Evolutionary conservation across 2,888 invertebrate genomes (phyloP).

Genomic region (Drosophila longiperda): DNA sequence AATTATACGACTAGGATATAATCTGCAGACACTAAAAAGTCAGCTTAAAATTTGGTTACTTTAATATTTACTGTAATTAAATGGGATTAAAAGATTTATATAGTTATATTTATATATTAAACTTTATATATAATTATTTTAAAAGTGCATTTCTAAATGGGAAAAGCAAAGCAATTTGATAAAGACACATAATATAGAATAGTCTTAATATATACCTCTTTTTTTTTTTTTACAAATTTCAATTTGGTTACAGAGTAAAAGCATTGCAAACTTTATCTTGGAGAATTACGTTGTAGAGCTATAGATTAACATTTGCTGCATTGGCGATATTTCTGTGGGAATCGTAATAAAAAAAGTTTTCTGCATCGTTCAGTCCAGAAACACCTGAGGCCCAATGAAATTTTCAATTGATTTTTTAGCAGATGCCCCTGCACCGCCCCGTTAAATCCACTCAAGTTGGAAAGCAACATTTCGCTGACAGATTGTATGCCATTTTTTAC

Average conservation of each 20-base stretch:
- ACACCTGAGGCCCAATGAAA: conserved; percentile 64
- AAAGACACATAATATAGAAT: not conserved
- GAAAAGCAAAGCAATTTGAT: too few species aligned
- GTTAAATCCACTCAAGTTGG: conserved; percentile 20
- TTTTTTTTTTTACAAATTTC: not conserved
- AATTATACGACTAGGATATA: not conserved
- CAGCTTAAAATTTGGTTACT: not conserved
- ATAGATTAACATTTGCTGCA: conserved; percentile 62
- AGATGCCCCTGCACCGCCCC: conserved; percentile 25
- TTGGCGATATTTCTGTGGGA: conserved; percentile 48
- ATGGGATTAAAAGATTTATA: too few species aligned
- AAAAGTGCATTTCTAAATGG: not conserved
- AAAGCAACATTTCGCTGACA: conserved; percentile 69
- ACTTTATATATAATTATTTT: not conserved
- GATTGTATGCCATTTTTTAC: conserved; percentile 78
- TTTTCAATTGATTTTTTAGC: conserved; percentile 74
- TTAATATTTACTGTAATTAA: not conserved
- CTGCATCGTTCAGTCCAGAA: conserved; percentile 46
- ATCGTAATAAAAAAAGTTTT: conserved; percentile 57
- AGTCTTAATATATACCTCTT: not conserved
- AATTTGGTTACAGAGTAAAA: conserved; percentile 10
- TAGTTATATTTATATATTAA: not conserved
- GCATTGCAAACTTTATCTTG: conserved; percentile 37
- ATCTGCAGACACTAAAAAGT: not conserved
- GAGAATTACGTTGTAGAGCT: conserved; percentile 35